Base-by-base conservation (phyloP, 30 jellyfish, hydroid and myxozoan species). In the Hydractinia symbiolongicarpus region DNA sequence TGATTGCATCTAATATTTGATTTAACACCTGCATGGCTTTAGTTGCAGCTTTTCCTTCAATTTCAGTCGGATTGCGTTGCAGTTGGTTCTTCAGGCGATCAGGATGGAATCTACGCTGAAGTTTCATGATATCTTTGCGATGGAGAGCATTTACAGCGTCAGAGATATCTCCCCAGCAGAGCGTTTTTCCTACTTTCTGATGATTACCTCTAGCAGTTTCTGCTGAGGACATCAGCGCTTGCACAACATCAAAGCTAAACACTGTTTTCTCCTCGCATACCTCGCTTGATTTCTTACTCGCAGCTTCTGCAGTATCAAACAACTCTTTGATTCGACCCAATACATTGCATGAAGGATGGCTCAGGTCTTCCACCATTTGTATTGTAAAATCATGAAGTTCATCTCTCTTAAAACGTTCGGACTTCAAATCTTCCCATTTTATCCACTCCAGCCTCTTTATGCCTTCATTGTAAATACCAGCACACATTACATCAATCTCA, bases 21-120 rank as follows among this genome's bases (percentile, higher is more conserved):
- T 64, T 64, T n/a, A 64, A 51, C 19, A 64, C 74, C 40, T 64
- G 74, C 74, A 64, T 64, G 19, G 74, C 74, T 13, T 64, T 64
- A 13, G 19, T 64, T 9, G 52, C 74, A 4, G 40, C 16, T n/a
- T 64, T 64, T 4, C 74, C 40, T 64, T 64, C 74, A 7, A 64
- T n/a, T 64, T 64, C 74, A 6, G 74, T 64, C 40, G 74, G 52
- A 64, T 64, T 51, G 74, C 74, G 74, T 64, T 64, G 74, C 16
- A 64, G 16, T 64, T 64, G 74, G 9, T 51, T 44, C 9, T 64
- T 64, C 74, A 64, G 74, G 9, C 74, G 74, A 64, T 64, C 74
- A 64, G 74, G 74, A 13, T 64, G 74, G 17, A 64, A 64, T n/a
- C 74, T 44, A n/a, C 19, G 40, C 74, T 64, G 19, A 7, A 64